Evolutionary conservation across 2,113 vertebrate species (phyloP).

Genomic region (Pedetes capensis): DNA sequence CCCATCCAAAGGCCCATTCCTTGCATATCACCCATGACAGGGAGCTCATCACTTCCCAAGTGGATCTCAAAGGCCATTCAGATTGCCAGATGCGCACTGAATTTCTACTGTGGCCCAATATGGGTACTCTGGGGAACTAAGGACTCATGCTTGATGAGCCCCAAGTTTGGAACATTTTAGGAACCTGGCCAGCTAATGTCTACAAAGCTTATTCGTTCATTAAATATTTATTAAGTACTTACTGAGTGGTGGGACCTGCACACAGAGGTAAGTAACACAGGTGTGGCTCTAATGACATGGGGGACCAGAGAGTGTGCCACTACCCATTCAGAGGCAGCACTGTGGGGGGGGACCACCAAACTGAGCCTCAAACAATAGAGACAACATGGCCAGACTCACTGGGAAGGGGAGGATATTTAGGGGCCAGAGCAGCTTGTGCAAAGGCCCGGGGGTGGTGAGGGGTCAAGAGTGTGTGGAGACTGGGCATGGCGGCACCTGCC

Average conservation of each 20-base stretch:
- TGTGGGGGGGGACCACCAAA: no score
- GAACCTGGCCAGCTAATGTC: background rate
- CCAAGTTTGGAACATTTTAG: background rate
- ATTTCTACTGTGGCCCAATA: background rate
- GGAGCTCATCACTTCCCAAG: no score
- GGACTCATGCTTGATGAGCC: background rate
- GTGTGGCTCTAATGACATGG: background rate
- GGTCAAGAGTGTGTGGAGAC: no score
- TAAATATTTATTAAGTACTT: background rate
- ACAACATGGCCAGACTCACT: no score
- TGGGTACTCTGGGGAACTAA: background rate
- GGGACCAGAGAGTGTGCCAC: background rate
- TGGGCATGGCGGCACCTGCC: no score
- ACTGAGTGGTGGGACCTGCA: background rate
- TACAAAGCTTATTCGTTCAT: background rate
- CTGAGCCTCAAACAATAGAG: no score
- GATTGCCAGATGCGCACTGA: background rate
- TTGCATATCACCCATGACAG: no score
- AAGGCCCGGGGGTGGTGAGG: no score
- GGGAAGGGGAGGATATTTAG: no score
- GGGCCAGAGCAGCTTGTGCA: no score
- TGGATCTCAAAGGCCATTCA: no score
- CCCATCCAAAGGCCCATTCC: no score
- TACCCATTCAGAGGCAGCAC: background rate
- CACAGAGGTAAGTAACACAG: background rate